Base-by-base conservation (phyloP, 2,888 invertebrate genomes). In the Andrena bicolor region DNA sequence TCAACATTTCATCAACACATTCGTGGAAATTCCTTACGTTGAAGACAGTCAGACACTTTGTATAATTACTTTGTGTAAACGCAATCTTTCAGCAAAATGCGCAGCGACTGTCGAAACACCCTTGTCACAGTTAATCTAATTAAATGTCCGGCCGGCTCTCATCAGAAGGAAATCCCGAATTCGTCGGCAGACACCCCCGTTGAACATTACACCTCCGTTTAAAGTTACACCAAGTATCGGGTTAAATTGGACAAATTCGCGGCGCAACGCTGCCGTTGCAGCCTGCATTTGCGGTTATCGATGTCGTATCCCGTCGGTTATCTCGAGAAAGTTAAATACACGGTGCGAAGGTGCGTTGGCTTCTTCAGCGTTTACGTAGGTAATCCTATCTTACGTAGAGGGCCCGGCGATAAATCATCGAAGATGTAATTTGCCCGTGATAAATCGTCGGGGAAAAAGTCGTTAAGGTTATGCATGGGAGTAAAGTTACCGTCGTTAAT, bases 401-500 rank as follows among this genome's bases (percentile, higher is more conserved):
- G 75, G 71, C 23, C 70, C 83, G 63, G 70, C 83, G 84, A 84
- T 84, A 84, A 84, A 84, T 84, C 84, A 77, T 84, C 81, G 85
- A 80, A 78, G 73, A 86, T 80, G 87, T 83, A 83, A 83, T 83
- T 83, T 83, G 83, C 83, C 83, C 60, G 84, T 84, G 84, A 84
- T 84, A 84, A 84, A 84, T 84, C 80, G 84, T 74, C 81, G 77
- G 84, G 76, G 77, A 84, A 84, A 84, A 83, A 83, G 83, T 83
- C 83, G 83, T 83, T 83, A 83, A 83, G 83, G 78, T 83, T 83
- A 79, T 79, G 83, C 83, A 83, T 82, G 82, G 78, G 83, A 78
- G 83, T 83, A 83, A 83, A 83, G 82, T 83, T 83, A 78, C 83
- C 83, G 82, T 83, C 83, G 83, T 83, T 83, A 83, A 83, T 83